Conservation (phyloP, 2,797 vertebrate genomes). For the Podargus strigoides region DNA sequence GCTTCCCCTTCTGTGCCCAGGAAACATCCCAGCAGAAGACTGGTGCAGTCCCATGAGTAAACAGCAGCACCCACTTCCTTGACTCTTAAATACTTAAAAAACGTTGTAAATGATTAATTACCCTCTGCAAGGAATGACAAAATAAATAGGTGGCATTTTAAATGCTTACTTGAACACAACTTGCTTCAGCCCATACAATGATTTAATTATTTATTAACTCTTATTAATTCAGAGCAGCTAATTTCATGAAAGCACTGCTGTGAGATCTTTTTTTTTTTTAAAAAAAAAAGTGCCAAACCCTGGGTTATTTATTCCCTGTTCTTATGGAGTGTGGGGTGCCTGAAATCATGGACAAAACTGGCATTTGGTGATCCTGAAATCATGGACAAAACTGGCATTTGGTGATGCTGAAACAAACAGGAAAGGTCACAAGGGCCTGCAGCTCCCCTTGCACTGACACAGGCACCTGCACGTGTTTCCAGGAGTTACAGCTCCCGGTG, state of each 20-base stretch:
- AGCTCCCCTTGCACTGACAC: background rate
- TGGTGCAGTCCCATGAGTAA: conserved; percentile 8
- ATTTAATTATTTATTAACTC: conserved; percentile 55
- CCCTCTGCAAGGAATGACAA: conserved; percentile 5
- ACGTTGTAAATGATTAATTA: conserved; percentile 58
- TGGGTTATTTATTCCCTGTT: background rate
- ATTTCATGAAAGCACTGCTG: conserved; percentile 18
- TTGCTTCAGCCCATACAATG: conserved; percentile 13
- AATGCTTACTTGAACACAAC: conserved; percentile 36
- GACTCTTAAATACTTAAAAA: conserved; percentile 57
- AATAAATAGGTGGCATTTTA: conserved; percentile 39
- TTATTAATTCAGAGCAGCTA: conserved; percentile 53
- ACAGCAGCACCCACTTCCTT: background rate
- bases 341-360: background rate
- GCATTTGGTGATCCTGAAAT: conserved; percentile 2
- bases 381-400: background rate
- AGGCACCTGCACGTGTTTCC: background rate
- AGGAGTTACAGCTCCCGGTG: background rate
- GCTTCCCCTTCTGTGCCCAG: background rate
- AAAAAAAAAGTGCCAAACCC: background rate
- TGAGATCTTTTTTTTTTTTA: background rate
- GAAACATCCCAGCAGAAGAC: background rate
- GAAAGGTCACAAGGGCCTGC: background rate
- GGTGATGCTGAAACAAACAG: background rate
- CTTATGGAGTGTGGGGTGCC: background rate